phyloP scores from a whole-genome alignment of 1,140 invertebrate genomes.

The Vanessa atalanta region DNA sequence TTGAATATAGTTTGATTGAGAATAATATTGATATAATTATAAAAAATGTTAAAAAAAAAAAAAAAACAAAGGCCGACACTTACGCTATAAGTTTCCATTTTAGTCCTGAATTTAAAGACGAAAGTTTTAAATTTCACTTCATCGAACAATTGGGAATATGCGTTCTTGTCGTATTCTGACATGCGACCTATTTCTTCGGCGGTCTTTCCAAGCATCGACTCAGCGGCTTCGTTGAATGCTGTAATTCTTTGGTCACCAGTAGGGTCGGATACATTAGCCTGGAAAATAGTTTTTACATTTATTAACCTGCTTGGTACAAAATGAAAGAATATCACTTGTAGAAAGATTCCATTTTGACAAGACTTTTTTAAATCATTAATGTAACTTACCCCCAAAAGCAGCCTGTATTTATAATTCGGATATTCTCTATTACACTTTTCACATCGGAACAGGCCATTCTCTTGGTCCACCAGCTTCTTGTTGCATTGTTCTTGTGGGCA shows the following conservation, averaged over 20 bases:
- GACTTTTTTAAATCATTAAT: neutral
- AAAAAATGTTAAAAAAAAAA: no score
- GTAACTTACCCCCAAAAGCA: slow-evolving; percentile 88
- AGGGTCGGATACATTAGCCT: slow-evolving; percentile 78
- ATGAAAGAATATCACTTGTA: neutral
- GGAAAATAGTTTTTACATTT: neutral
- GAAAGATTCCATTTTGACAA: neutral
- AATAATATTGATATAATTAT: neutral
- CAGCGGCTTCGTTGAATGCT: slow-evolving; percentile 93
- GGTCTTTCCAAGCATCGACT: slow-evolving; percentile 88
- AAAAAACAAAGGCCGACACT: slow-evolving; percentile 51
- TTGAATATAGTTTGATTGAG: no score
- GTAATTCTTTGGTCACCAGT: slow-evolving; percentile 95
- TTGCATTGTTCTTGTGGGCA: slow-evolving; percentile 94
- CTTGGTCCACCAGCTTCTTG: slow-evolving; percentile 95
- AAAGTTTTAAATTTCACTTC: slow-evolving; percentile 90
- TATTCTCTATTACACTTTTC: slow-evolving; percentile 95
- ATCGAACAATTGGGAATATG: slow-evolving; percentile 84
- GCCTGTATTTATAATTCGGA: slow-evolving; percentile 92
- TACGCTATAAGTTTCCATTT: slow-evolving; percentile 95
- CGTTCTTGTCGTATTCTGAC: slow-evolving; percentile 83
- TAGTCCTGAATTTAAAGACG: slow-evolving; percentile 90
- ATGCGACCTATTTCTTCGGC: slow-evolving; percentile 89
- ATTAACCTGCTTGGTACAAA: neutral
- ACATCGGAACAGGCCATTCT: slow-evolving; percentile 94